A percentile compares a stretch with the other conserved stretches of the same genome.
phyloP scores from a whole-genome alignment of 2,797 vertebrate genomes.

The Pangasius larnaudii region DNA sequence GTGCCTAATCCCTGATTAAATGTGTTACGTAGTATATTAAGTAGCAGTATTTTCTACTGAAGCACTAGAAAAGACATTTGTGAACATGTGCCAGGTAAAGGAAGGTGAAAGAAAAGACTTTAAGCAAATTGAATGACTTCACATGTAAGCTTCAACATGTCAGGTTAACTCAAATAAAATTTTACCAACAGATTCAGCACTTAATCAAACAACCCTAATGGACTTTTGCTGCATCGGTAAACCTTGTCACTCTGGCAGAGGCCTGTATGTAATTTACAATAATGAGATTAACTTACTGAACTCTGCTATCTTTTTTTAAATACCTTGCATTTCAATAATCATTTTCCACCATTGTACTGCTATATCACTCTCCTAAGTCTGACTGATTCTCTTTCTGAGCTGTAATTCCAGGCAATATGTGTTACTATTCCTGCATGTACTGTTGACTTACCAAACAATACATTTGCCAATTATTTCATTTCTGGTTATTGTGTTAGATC shows the following conservation, averaged over 20 bases:
- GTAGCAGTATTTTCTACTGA: not conserved
- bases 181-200: not conserved
- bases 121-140: not conserved
- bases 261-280: not conserved
- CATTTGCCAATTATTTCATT: not conserved
- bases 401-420: not conserved
- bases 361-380: not conserved
- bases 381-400: not conserved
- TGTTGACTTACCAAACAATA: not conserved
- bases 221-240: conserved; percentile 19
- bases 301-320: not conserved
- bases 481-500: not conserved
- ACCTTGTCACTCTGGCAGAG: not conserved
- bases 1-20: not conserved
- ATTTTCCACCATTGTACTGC: not conserved
- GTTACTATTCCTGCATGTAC: not conserved
- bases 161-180: not conserved
- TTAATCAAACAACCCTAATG: conserved; percentile 1
- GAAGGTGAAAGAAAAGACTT: not conserved
- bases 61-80: not conserved
- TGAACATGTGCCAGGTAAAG: not conserved
- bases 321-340: not conserved
- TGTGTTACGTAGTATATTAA: not conserved
- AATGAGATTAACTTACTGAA: conserved; percentile 7
- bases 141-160: not conserved